Conservation (phyloP, 2,113 vertebrate genomes). For the Mobula birostris region DNA sequence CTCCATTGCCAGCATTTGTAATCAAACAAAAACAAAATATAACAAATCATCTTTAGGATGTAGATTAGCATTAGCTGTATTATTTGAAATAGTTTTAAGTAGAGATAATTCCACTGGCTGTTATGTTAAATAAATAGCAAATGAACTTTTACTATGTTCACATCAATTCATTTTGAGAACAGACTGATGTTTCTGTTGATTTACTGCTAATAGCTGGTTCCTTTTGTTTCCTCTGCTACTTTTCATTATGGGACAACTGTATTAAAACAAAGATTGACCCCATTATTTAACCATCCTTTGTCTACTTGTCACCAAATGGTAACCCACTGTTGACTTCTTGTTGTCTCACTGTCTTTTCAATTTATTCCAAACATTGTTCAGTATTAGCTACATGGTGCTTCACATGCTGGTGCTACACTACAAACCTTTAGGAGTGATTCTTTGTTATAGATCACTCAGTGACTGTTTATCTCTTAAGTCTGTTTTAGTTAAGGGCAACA, state of each 20-base stretch:
- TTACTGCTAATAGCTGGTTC: neutral
- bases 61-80: no score
- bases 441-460: constrained; percentile 16
- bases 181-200: neutral
- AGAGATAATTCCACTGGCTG: neutral
- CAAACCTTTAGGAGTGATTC: neutral
- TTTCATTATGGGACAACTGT: neutral
- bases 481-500: neutral
- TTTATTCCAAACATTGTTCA: constrained; percentile 11
- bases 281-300: constrained; percentile 16
- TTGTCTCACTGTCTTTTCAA: neutral
- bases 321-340: neutral
- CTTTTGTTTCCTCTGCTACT: neutral
- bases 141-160: neutral
- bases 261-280: neutral
- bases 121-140: neutral
- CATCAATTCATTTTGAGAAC: neutral
- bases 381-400: neutral
- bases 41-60: neutral
- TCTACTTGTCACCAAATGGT: constrained; percentile 17
- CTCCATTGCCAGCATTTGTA: neutral
- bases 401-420: neutral
- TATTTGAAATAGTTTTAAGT: neutral
- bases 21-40: neutral
- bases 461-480: neutral